Base-by-base conservation (phyloP, 2,888 invertebrate species). In the Dioctria rufipes region DNA sequence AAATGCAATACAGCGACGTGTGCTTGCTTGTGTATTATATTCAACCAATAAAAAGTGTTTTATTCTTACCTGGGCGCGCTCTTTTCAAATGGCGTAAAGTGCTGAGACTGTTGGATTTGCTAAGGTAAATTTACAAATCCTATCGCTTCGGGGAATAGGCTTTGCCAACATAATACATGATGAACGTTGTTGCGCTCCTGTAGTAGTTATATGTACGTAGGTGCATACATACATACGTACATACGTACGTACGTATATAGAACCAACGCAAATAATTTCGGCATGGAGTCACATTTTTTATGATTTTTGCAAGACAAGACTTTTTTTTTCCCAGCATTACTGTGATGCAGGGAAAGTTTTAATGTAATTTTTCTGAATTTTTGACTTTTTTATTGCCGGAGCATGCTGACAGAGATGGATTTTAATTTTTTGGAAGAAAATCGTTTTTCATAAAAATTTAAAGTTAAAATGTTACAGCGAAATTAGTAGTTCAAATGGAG, bases 31-130 rank as follows among this genome's bases (percentile, higher is more conserved):
- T n/a, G n/a, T n/a, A n/a, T n/a, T n/a, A n/a, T 73, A 58, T 42
- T n/a, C 42, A 58, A 25, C 73, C 73, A 73, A 73, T 73, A 73
- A 73, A n/a, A 73, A 73, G 58, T 60, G 73, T 58, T 73, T 73
- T 60, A 73, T 73, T 60, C 73, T 37, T 40, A 58, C 40, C 58
- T 46, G 43, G n/a, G 43, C 13, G 73, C 43, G 43, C 13, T 40
- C 46, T 43, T 58, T 58, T 39, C 54, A 58, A 73, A 73, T 42
- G 54, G 43, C 42, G 60, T 73, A 58, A 73, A 73, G 73, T 73
- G 73, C 73, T 73, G 73, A 73, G 73, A 73, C 73, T 73, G 73
- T 73, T 73, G 73, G 73, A 73, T 73, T 73, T 73, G 73, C 60
- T 58, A 60, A 60, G 73, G 73, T 73, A 73, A 73, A 73, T 73